Base-by-base conservation (phyloP, 2,113 vertebrate species). In the Semnornis frantzii region DNA sequence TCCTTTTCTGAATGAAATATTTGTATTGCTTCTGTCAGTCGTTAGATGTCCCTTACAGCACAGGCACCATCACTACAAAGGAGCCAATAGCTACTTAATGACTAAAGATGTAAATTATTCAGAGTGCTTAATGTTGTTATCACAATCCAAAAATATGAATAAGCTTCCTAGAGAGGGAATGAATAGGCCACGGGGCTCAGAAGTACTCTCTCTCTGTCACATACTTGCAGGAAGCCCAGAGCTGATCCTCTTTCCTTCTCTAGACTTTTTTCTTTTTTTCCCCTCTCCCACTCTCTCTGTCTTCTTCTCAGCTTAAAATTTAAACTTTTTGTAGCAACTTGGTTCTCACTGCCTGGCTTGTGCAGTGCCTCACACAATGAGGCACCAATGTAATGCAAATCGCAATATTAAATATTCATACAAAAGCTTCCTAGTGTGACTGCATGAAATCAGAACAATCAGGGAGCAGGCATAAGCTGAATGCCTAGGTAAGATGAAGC, bases 361-460 rank as follows among this genome's bases (percentile, higher is more conserved):
- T 78, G n/a, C 76, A 78, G 76, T 81, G 39, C 87, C 66, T 91
- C 9, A 0, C 82, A 94, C 85, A 96, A 95, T 55, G 76, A 85
- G 85, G 90, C 66, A 65, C n/a, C n/a, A 28, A 37, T 90, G 90
- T 91, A 91, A 97, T 96, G 94, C 90, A 96, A 95, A 96, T 90
- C 20, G 12, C 33, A 8, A 74, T 69, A 84, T 92, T 92, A 95
- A 97, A 96, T 96, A 96, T 97, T 96, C 83, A 93, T 92, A 83
- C 80, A 82, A 91, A 95, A 96, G 92, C 78, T 93, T 69, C 92
- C 87, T 82, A 94, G 89, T 54, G 82, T 88, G 88, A 91, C 78
- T 95, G 95, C 96, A 69, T 82, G 91, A 97, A 94, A 96, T 93
- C 91, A 94, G 94, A 92, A 89, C 97, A 93, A 95, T 87, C 87